Conservation (phyloP, 2,888 invertebrate genomes). For the Leucophenga montana region DNA sequence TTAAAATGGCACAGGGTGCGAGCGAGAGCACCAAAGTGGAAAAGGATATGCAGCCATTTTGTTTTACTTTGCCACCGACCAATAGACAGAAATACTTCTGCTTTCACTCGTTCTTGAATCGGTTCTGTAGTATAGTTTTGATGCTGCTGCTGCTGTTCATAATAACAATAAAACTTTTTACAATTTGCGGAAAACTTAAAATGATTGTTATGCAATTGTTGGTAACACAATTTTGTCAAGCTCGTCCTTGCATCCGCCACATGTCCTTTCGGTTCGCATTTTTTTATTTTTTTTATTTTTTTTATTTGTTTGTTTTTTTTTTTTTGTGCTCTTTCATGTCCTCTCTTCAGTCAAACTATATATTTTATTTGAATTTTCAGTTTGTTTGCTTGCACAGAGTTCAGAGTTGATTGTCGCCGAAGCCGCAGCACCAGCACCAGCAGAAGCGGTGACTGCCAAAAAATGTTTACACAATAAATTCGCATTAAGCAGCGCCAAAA, state of each 20-base stretch:
- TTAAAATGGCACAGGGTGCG: conserved; percentile 20
- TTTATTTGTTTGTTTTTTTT: not conserved
- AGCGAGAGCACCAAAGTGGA: conserved; percentile 29
- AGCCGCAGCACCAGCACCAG: not conserved
- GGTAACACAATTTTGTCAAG: conserved; percentile 66
- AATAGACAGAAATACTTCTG: not conserved
- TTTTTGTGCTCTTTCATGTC: not conserved
- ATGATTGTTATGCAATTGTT: conserved; percentile 66
- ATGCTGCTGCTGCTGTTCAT: conserved; percentile 31
- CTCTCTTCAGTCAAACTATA: not conserved
- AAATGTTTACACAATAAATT: conserved; percentile 64
- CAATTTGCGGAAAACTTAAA: conserved; percentile 66
- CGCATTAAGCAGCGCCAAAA: conserved; percentile 67
- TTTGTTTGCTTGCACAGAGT: conserved; percentile 8
- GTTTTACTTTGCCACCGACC: conserved; percentile 51
- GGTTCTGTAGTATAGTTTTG: not conserved
- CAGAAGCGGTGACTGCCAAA: conserved; percentile 11
- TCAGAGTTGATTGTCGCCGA: conserved; percentile 20
- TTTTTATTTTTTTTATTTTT: conserved; percentile 23
- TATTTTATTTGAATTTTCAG: conserved; percentile 9
- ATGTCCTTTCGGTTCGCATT: conserved; percentile 11
- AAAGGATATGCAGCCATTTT: conserved; percentile 66
- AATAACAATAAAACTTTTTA: conserved; percentile 64
- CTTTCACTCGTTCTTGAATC: not conserved
- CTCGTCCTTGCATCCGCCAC: conserved; percentile 47